Conservation (phyloP, 2,113 vertebrate species). For the Mungos mungo region DNA sequence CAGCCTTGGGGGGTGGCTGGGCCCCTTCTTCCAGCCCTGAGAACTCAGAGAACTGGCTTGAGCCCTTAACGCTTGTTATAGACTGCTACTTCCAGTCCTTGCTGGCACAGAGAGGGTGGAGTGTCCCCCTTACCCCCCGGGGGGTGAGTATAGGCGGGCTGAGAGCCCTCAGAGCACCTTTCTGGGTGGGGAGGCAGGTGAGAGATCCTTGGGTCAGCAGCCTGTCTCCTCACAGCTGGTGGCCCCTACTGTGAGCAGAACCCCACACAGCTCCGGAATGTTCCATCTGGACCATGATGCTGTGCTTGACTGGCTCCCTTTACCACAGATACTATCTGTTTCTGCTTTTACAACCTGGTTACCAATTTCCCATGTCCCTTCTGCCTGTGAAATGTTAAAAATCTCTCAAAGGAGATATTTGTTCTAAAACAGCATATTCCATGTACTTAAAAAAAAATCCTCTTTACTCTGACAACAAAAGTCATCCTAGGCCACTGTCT, state of each 20-base stretch:
- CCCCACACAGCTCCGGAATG: not conserved
- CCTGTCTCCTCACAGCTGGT: not conserved
- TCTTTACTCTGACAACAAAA: not conserved
- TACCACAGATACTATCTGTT: not conserved
- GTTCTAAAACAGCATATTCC: constrained; percentile 20
- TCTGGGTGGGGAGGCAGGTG: not conserved
- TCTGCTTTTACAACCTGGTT: not conserved
- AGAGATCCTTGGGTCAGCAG: not conserved
- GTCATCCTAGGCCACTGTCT: not conserved
- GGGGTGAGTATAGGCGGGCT: too few relatives aligned
- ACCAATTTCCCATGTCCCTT: not conserved
- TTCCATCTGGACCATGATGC: fast-evolving
- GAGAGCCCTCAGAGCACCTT: not conserved
- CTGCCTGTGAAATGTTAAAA: not conserved
- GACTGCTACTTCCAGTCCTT: not conserved
- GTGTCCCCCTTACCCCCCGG: too few relatives aligned
- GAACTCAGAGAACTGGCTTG: not conserved
- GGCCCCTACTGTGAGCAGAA: fast-evolving
- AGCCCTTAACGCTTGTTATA: not conserved
- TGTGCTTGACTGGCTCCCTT: not conserved
- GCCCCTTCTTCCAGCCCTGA: not conserved
- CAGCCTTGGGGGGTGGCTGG: not conserved
- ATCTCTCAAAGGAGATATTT: not conserved
- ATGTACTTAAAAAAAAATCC: not conserved
- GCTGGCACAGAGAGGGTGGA: too few relatives aligned